A percentile compares a stretch with the other conserved stretches of the same genome.
These are phyloP conservation scores for Plebejus argus DNA, from an alignment of 2,888 invertebrate species.

Conservation along the genomic window DNA sequence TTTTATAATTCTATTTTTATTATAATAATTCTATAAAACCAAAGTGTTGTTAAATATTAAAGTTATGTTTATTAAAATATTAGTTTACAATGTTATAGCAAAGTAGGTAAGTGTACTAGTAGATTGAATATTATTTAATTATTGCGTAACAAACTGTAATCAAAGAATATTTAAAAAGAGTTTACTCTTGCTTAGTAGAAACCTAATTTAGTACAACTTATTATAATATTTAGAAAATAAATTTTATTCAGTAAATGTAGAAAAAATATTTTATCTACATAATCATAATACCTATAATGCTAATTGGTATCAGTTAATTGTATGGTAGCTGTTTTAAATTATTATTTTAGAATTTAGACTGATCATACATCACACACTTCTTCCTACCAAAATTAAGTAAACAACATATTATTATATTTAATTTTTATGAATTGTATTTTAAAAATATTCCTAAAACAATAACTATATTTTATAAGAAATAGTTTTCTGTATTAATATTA, in stretches of 20 bases:
- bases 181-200: neutral
- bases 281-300: neutral
- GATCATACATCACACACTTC: neutral
- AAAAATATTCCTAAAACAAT: neutral
- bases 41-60: neutral
- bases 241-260: no score
- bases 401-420: no score
- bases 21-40: neutral
- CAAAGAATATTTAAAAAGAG: neutral
- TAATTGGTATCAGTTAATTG: neutral
- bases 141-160: neutral
- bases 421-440: neutral
- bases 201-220: neutral
- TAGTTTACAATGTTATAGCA: no score
- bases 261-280: neutral
- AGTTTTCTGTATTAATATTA: neutral
- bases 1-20: neutral
- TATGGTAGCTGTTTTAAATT: neutral
- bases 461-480: neutral
- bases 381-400: no score
- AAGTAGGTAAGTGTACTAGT: no score
- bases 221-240: no score
- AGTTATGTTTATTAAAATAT: no score
- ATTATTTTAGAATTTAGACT: neutral
- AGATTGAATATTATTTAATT: neutral